Conservation (phyloP, 2,888 invertebrate genomes). For the Seira musarum region DNA sequence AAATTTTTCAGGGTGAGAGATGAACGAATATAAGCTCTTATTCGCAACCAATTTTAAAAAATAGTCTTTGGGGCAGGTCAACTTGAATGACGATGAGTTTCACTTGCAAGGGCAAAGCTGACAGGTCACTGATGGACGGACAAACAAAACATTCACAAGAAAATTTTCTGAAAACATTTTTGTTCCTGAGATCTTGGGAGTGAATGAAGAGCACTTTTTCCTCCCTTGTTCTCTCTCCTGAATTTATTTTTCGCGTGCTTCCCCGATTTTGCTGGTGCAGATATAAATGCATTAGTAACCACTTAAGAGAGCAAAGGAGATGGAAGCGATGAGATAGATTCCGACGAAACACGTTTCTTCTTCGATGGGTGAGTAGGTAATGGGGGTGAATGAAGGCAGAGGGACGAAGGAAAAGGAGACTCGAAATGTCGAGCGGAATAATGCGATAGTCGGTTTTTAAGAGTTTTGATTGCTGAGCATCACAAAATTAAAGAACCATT, state of each 20-base stretch:
- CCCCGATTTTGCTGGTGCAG: slow-evolving; percentile 23
- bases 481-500: slow-evolving; percentile 58
- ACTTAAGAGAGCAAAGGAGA: slow-evolving; percentile 43
- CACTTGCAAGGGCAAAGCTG: too few relatives aligned
- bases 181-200: background rate
- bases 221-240: slow-evolving; percentile 29
- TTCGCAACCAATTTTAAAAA: too few relatives aligned
- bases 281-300: slow-evolving; percentile 51
- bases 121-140: too few relatives aligned
- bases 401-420: slow-evolving; percentile 20
- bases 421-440: slow-evolving; percentile 55
- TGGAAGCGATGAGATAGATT: slow-evolving; percentile 41
- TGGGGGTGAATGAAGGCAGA: slow-evolving; percentile 48
- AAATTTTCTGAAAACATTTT: too few relatives aligned
- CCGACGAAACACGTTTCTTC: too few relatives aligned
- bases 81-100: too few relatives aligned
- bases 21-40: too few relatives aligned
- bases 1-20: too few relatives aligned
- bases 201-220: slow-evolving; percentile 17
- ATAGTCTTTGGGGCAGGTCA: too few relatives aligned
- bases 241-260: slow-evolving; percentile 42
- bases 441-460: slow-evolving; percentile 58
- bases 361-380: slow-evolving; percentile 55
- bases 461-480: slow-evolving; percentile 59
- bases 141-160: too few relatives aligned